Conservation (phyloP, 2,888 invertebrate genomes). For the Plebejus argus region DNA sequence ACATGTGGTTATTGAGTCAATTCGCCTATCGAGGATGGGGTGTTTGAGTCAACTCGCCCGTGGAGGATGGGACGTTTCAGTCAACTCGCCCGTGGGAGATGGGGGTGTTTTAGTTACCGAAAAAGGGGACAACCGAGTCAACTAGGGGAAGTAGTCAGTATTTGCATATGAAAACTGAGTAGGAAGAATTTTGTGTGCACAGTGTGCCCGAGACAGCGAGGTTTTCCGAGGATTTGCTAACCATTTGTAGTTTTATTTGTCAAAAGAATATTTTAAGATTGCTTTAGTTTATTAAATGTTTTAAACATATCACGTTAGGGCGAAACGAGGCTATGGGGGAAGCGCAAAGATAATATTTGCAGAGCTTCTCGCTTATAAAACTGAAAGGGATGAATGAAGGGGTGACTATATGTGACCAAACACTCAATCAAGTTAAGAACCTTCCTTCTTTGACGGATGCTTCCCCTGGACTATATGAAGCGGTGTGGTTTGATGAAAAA, state of each 20-base stretch:
- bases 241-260: neutral
- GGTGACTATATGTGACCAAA: neutral
- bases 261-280: constrained; percentile 8
- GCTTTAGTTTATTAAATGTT: neutral
- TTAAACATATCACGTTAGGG: neutral
- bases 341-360: neutral
- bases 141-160: neutral
- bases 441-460: neutral
- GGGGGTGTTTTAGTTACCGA: neutral
- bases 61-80: neutral
- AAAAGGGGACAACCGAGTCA: neutral
- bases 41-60: neutral
- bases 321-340: neutral
- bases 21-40: neutral
- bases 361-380: neutral
- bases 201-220: neutral
- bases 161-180: neutral
- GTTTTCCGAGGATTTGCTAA: neutral
- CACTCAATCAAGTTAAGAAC: neutral
- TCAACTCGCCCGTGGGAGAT: neutral
- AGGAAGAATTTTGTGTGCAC: neutral
- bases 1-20: neutral
- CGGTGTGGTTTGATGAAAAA: neutral
- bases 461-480: neutral
- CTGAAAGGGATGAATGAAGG: neutral